Percentiles rank a stretch among this genome's conserved stretches.
Conservation (phyloP, 2,888 invertebrate species). For the Lomographa bimaculata region DNA sequence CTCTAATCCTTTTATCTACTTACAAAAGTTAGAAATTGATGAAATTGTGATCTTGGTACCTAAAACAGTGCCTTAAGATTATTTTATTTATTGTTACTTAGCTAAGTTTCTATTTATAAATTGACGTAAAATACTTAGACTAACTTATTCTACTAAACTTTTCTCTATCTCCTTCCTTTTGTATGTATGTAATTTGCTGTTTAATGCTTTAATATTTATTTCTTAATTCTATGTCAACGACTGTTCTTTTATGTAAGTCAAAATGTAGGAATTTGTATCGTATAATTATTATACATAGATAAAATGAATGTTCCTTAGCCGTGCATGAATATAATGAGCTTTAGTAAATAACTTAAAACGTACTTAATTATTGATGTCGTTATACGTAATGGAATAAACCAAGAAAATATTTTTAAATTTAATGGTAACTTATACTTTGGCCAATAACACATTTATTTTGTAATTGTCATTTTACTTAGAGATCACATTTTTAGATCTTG, state of each 20-base stretch:
- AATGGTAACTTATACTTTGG: constrained; percentile 4
- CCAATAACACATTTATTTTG: constrained; percentile 5
- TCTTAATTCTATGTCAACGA: constrained; percentile 40
- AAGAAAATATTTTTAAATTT: constrained; percentile 9
- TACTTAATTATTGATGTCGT: constrained; percentile 23
- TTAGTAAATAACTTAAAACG: constrained; percentile 21
- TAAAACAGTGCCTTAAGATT: constrained; percentile 80
- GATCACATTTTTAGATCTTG: constrained; percentile 61
- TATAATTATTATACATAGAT: constrained; percentile 26
- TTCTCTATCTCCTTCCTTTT: constrained; percentile 46
- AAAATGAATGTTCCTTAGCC: constrained; percentile 37
- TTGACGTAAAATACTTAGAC: constrained; percentile 65
- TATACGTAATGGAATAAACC: constrained; percentile 23
- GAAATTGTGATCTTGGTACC: constrained; percentile 80
- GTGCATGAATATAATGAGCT: constrained; percentile 33
- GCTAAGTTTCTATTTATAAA: constrained; percentile 75
- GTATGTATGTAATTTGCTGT: constrained; percentile 33
- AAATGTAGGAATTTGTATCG: constrained; percentile 29
- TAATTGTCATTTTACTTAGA: constrained; percentile 24
- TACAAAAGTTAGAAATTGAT: constrained; percentile 59
- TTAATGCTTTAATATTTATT: constrained; percentile 59
- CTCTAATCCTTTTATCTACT: constrained; percentile 57
- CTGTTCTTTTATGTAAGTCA: constrained; percentile 39
- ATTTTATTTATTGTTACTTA: constrained; percentile 80
- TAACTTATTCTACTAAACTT: constrained; percentile 56